Evolutionary conservation across 2,888 invertebrate genomes (phyloP), one percentile per base, ranked within the genome.

Genomic region (Scaptomyza tumidula): DNA sequence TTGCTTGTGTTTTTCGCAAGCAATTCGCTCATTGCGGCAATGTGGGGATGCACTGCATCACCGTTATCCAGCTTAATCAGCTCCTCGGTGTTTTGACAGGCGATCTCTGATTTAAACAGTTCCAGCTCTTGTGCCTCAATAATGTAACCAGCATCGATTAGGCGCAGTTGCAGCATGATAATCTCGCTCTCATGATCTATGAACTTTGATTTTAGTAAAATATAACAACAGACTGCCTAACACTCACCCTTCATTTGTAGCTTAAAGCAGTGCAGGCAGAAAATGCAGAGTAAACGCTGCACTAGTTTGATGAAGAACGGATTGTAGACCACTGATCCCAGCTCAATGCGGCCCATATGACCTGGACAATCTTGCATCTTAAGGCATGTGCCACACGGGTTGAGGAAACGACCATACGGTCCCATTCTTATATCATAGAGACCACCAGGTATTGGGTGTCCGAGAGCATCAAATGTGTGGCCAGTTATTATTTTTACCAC

Each of bases 331-430:
- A 97, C 95, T 11, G 98, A 92, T 0, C 97, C 97, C 1, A 99
- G 93, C 76, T 96, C 96, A 71, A 99, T 98, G 90, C 98, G 97
- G 0, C 99, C 99, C 92, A 98, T 95, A 92, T 99, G 99, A 0
- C 99, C 99, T 0, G 96, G 95, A 90, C 99, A 99, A 71, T 94
- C 93, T 7, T 93, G 90, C 46, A 94, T 90, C 16, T 93, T 93
- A 10, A 94, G 93, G 89, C 99, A 99, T 7, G 98, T 98, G 4
- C 93, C 93, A 91, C 99, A 99, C 0, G 94, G 93, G 68, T 97
- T 96, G 70, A 86, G 66, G 37, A 86, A 80, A 3, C 83, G 88
- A 0, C 91, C 92, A 59, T 88, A 88, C 1, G 86, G 74, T 2
- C 97, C 99, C 91, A 99, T 93, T 3, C 94, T 93, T 53, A 95